Percentiles rank a stretch among this genome's conserved stretches.
These are phyloP conservation scores for Drosophila sordidapex DNA, from an alignment of 2,888 invertebrate genomes.

Conservation along the genomic window DNA sequence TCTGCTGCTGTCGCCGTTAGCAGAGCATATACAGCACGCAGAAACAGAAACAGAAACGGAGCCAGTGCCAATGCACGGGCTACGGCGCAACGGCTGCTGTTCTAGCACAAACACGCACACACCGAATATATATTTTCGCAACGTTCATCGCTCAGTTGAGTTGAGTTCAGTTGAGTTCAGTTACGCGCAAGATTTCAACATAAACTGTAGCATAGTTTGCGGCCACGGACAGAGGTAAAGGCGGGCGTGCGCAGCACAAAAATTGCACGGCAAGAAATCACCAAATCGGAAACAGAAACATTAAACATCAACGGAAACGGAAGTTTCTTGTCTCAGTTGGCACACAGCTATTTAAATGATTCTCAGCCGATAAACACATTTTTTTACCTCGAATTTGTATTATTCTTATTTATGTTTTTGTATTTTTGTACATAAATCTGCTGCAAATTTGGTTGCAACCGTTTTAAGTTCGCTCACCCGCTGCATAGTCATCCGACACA, in stretches of 20 bases:
- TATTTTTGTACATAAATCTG: background rate
- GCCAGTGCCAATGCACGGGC: slow-evolving; percentile 68
- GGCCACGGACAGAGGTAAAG: slow-evolving; percentile 56
- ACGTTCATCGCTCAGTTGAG: slow-evolving; percentile 58
- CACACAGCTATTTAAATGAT: slow-evolving; percentile 48
- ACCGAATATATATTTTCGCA: slow-evolving; percentile 20
- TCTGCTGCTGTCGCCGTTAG: background rate
- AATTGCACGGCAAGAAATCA: slow-evolving; percentile 55
- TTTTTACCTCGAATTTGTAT: background rate
- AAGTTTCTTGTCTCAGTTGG: slow-evolving; percentile 47
- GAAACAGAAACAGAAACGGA: slow-evolving; percentile 59
- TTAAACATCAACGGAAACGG: slow-evolving; percentile 46
- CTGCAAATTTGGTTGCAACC: slow-evolving; percentile 3
- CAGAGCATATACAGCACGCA: slow-evolving; percentile 27
- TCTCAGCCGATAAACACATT: slow-evolving; percentile 28
- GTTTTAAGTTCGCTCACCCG: background rate
- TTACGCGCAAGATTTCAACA: slow-evolving; percentile 80
- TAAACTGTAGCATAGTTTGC: slow-evolving; percentile 71
- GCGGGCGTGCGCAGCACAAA: slow-evolving; percentile 71
- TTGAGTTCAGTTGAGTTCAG: slow-evolving; percentile 52
- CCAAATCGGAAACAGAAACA: slow-evolving; percentile 48
- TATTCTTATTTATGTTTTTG: slow-evolving; percentile 1
- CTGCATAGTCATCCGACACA: slow-evolving; percentile 7
- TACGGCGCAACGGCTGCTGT: slow-evolving; percentile 47
- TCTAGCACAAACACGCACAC: slow-evolving; percentile 17